Conservation (phyloP, 2,888 invertebrate genomes). For the Drosophila meridiana region DNA sequence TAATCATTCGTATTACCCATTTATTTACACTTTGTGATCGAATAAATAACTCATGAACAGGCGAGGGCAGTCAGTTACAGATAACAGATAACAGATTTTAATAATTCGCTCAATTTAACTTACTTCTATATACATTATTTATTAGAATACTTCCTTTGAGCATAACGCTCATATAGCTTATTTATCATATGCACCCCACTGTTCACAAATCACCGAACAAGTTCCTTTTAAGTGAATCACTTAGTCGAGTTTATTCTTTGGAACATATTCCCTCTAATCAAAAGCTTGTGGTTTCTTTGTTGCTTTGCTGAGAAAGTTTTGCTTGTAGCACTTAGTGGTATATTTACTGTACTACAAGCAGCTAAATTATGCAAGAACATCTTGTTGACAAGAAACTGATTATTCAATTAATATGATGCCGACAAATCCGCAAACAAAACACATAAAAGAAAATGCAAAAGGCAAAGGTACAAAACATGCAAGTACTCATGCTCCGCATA, state of each 20-base stretch:
- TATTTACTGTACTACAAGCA: constrained; percentile 39
- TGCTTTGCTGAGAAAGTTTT: not conserved
- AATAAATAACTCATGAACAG: too few species aligned
- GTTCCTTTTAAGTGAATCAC: not conserved
- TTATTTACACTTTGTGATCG: too few species aligned
- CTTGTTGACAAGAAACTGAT: constrained; percentile 72
- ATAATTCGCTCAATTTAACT: too few species aligned
- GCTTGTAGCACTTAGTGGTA: not conserved
- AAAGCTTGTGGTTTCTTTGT: not conserved
- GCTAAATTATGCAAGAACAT: constrained; percentile 60
- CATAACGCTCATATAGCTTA: not conserved
- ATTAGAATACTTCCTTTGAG: not conserved
- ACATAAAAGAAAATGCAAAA: constrained; percentile 12
- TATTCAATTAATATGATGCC: constrained; percentile 70
- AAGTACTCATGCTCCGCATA: constrained; percentile 13
- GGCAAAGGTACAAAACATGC: constrained; percentile 20
- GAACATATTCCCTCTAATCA: not conserved
- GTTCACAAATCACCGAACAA: not conserved
- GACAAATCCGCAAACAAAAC: constrained; percentile 21
- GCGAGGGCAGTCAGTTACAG: too few species aligned
- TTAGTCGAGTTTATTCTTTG: not conserved
- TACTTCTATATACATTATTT: too few species aligned
- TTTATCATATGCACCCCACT: not conserved
- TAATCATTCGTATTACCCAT: too few species aligned
- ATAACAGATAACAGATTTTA: too few species aligned